A percentile compares a stretch with the other conserved stretches of the same genome.
phyloP scores from a whole-genome alignment of 2,113 vertebrate species.

The Osmerus eperlanus region DNA sequence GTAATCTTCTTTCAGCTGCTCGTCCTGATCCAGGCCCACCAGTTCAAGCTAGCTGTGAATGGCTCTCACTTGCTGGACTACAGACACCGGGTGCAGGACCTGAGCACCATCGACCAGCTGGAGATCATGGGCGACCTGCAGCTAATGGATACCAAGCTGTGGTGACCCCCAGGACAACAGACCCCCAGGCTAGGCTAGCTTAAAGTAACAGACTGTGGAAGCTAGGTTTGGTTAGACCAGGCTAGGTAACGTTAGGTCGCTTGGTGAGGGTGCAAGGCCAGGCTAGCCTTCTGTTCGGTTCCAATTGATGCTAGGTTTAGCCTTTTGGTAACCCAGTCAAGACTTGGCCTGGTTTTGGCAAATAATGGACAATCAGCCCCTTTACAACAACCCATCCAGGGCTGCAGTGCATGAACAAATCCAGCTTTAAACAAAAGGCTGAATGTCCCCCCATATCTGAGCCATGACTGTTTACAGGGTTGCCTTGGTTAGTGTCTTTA shows the following conservation, averaged over 20 bases:
- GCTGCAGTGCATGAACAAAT: constrained; percentile 43
- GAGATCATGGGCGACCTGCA: constrained; percentile 82
- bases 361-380: background rate
- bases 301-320: background rate
- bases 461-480: constrained; percentile 39
- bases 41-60: constrained; percentile 90
- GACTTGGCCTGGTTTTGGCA: background rate
- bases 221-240: background rate
- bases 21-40: constrained; percentile 81
- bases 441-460: constrained; percentile 4
- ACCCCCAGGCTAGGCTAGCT: background rate
- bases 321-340: background rate
- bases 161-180: constrained; percentile 60
- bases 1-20: constrained; percentile 75
- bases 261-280: constrained; percentile 33
- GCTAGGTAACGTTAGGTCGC: constrained; percentile 7
- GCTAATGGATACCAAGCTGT: constrained; percentile 81
- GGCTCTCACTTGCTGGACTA: constrained; percentile 89
- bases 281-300: background rate
- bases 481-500: constrained; percentile 36
- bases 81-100: constrained; percentile 87
- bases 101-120: constrained; percentile 80
- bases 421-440: background rate
- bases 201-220: background rate
- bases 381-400: background rate